phyloP scores from a whole-genome alignment of 1,140 invertebrate species.

The Lordiphosa clarofinis region DNA sequence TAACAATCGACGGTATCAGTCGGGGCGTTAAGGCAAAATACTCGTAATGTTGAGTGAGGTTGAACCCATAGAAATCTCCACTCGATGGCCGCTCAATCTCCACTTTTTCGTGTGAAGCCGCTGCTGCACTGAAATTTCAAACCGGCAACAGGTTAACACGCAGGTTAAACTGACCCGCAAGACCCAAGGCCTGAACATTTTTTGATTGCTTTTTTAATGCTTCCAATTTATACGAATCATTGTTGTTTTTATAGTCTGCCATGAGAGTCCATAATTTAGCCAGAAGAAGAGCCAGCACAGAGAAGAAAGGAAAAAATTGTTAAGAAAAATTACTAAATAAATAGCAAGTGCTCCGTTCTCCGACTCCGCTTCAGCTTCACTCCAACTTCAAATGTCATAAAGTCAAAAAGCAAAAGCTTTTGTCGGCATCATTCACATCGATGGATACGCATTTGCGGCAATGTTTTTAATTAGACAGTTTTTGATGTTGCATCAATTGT shows the following conservation, averaged over 20 bases:
- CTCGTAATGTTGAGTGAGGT: constrained; percentile 54
- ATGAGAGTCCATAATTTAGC: constrained; percentile 70
- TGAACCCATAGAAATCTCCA: constrained; percentile 56
- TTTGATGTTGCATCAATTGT: constrained; percentile 75
- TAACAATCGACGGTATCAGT: constrained; percentile 70
- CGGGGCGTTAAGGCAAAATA: constrained; percentile 62
- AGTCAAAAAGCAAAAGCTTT: constrained; percentile 62
- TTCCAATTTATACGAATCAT: constrained; percentile 78
- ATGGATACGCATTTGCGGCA: constrained; percentile 67
- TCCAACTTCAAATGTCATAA: constrained; percentile 59
- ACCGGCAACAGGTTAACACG: constrained; percentile 69
- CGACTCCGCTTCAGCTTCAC: background rate
- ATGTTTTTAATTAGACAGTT: constrained; percentile 76
- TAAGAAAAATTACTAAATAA: constrained; percentile 76
- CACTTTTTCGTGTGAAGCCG: constrained; percentile 37
- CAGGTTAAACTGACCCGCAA: constrained; percentile 70
- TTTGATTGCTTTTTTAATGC: constrained; percentile 77
- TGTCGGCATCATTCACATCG: constrained; percentile 66
- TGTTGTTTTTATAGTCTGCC: constrained; percentile 64
- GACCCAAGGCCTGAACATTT: constrained; percentile 67
- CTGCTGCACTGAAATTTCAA: constrained; percentile 2
- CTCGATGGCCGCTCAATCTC: constrained; percentile 66
- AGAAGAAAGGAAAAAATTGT: constrained; percentile 25
- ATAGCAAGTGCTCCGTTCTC: constrained; percentile 44
- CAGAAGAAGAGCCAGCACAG: constrained; percentile 19